Percentiles rank a stretch among this genome's conserved stretches.
phyloP scores from a whole-genome alignment of 2,797 vertebrate species.

The Xenops minutus region DNA sequence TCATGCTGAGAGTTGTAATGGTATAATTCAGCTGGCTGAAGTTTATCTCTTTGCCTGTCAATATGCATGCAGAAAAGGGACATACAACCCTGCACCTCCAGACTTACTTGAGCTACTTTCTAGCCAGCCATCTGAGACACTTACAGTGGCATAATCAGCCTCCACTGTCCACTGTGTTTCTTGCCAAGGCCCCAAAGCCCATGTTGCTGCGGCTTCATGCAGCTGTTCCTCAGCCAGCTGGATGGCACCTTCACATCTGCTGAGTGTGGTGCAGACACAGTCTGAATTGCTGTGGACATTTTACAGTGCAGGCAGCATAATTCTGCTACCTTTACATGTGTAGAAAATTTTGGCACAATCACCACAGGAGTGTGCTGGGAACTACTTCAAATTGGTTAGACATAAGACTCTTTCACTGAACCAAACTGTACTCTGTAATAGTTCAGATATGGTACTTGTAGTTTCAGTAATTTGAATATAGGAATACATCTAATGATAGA shows the following conservation, averaged over 20 bases:
- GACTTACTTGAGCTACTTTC: background rate
- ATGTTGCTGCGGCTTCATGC: rapidly evolving
- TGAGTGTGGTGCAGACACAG: rapidly evolving
- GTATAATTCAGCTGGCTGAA: background rate
- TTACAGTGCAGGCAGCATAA: background rate
- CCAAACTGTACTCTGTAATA: background rate
- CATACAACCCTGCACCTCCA: rapidly evolving
- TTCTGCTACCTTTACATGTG: background rate
- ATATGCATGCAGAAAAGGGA: background rate
- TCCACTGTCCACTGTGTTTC: background rate
- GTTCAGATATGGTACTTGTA: background rate
- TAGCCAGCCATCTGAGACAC: background rate
- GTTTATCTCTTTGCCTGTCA: background rate
- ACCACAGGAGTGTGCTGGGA: background rate
- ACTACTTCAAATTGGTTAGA: background rate
- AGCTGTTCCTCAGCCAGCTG: background rate
- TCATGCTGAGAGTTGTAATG: rapidly evolving
- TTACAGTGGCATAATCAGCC: background rate
- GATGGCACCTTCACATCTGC: background rate
- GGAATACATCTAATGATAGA: background rate
- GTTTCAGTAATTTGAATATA: background rate
- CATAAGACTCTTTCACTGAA: background rate
- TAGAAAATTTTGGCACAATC: background rate
- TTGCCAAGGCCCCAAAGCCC: background rate
- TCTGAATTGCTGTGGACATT: background rate